Conservation (phyloP, 1,140 invertebrate species). For the Aradophagus sp. region DNA sequence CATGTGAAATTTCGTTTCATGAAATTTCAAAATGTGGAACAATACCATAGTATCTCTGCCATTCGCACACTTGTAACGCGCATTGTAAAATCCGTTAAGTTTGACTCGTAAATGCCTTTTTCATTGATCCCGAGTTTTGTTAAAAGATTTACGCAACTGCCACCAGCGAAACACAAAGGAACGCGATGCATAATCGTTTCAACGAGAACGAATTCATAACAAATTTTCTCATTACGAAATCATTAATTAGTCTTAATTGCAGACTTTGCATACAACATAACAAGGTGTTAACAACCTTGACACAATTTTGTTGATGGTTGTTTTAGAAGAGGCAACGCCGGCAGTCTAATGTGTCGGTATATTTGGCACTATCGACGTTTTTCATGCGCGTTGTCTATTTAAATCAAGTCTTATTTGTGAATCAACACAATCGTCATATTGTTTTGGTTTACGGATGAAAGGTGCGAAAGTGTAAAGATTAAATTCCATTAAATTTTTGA, state of each 20-base stretch:
- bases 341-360: no score
- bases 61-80: conserved; percentile 17
- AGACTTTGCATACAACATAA: conserved; percentile 3
- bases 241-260: conserved; percentile 34
- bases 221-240: conserved; percentile 39
- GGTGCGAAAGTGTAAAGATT: no score
- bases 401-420: no score
- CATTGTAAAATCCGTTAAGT: conserved; percentile 27
- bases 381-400: no score
- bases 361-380: no score
- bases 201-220: conserved; percentile 16
- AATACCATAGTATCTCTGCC: conserved; percentile 6
- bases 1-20: not conserved
- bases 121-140: conserved; percentile 1
- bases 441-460: no score
- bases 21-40: not conserved
- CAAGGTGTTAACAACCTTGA: conserved; percentile 31
- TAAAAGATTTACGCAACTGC: conserved; percentile 39
- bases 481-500: no score
- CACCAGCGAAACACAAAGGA: no score
- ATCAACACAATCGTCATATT: not conserved
- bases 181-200: conserved; percentile 15
- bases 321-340: conserved; percentile 2
- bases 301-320: conserved; percentile 10
- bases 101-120: conserved; percentile 31